phyloP scores from a whole-genome alignment of 1,140 invertebrate genomes.

The Trichonephila clavata region DNA sequence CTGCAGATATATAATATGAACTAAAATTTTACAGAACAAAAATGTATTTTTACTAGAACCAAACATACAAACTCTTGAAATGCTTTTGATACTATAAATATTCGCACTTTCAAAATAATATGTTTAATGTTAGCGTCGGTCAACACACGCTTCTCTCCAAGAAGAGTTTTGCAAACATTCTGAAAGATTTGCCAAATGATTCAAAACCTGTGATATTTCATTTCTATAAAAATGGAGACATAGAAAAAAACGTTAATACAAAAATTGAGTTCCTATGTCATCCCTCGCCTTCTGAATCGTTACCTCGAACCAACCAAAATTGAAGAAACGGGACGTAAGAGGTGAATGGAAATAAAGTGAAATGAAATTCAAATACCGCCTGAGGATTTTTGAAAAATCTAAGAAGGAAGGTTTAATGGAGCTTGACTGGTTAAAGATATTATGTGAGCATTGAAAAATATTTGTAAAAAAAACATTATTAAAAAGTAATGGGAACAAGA shows the following conservation, averaged over 20 bases:
- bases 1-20: no score
- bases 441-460: background rate
- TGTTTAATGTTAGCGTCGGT: no score
- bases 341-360: background rate
- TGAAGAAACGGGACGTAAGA: background rate
- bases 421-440: background rate
- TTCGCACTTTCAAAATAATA: no score
- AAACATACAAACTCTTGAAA: no score
- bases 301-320: conserved; percentile 12
- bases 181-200: background rate
- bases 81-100: no score
- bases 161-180: background rate
- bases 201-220: background rate
- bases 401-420: background rate
- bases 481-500: background rate
- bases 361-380: background rate
- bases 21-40: no score
- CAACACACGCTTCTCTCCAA: background rate
- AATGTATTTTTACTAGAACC: no score
- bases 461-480: background rate
- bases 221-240: background rate
- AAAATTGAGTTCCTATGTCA: background rate
- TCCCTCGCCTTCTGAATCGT: background rate
- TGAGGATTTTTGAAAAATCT: background rate
- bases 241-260: background rate